Percentiles rank a stretch among this genome's conserved stretches.
phyloP scores from a whole-genome alignment of 2,113 vertebrate genomes.

The Ceyx cyanopectus region DNA sequence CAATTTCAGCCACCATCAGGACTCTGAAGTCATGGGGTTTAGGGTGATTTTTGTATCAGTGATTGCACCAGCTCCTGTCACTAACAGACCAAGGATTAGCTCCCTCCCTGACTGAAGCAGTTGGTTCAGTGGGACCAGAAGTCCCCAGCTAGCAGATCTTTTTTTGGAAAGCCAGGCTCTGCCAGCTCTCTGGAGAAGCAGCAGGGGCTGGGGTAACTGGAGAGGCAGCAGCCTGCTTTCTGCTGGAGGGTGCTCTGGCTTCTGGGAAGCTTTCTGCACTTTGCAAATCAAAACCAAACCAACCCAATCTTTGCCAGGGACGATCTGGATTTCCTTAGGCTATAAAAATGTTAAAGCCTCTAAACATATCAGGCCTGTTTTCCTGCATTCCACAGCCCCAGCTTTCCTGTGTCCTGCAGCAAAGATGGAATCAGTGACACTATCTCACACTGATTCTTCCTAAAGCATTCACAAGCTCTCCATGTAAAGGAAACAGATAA shows the following conservation, averaged over 20 bases:
- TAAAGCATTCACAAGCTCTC: background rate
- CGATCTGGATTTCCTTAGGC: background rate
- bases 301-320: background rate
- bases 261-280: background rate
- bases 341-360: constrained; percentile 18
- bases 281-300: constrained; percentile 25
- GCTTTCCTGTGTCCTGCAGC: constrained; percentile 11
- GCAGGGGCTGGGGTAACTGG: background rate
- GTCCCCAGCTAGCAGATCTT: background rate
- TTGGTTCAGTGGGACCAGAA: background rate
- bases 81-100: background rate
- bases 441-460: background rate
- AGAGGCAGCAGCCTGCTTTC: background rate
- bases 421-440: background rate
- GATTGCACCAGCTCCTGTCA: background rate
- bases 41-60: background rate
- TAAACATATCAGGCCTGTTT: constrained; percentile 1
- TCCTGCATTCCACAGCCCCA: background rate
- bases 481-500: background rate
- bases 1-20: background rate
- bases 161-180: background rate
- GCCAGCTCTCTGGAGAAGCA: background rate
- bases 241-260: background rate
- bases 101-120: background rate
- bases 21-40: background rate